Evolutionary conservation across 2,888 invertebrate genomes (phyloP).

Genomic region (Gari tellinella): DNA sequence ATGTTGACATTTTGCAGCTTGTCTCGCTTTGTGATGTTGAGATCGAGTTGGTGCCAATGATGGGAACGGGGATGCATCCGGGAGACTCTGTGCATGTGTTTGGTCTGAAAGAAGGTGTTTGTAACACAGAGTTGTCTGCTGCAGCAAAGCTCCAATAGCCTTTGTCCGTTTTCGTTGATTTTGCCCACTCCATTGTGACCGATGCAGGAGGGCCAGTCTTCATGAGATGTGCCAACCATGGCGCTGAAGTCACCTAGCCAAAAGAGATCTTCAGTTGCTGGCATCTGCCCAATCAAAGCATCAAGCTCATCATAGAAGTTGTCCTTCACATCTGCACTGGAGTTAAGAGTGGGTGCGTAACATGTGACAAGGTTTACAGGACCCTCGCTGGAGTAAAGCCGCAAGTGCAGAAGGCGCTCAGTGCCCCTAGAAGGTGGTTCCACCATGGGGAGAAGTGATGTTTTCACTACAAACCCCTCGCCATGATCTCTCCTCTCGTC

Average conservation of each 20-base stretch:
- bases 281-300: too few relatives aligned
- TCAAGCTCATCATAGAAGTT: too few relatives aligned
- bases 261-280: too few relatives aligned
- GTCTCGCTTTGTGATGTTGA: neutral
- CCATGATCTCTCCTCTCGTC: neutral
- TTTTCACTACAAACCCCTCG: neutral
- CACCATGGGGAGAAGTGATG: slow-evolving; percentile 1
- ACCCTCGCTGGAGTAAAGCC: neutral
- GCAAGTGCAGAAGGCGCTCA: neutral
- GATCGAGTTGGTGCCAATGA: slow-evolving; percentile 1
- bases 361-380: neutral
- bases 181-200: neutral
- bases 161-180: neutral
- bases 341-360: neutral
- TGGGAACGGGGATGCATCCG: too few relatives aligned
- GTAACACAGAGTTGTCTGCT: too few relatives aligned
- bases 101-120: neutral
- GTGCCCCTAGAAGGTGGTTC: neutral
- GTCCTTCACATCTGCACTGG: neutral
- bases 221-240: neutral
- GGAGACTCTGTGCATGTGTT: neutral
- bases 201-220: neutral
- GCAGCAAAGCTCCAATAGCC: neutral
- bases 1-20: neutral
- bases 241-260: too few relatives aligned